Conservation (phyloP, 1,140 invertebrate species). For the Dendrolimus kikuchii region DNA sequence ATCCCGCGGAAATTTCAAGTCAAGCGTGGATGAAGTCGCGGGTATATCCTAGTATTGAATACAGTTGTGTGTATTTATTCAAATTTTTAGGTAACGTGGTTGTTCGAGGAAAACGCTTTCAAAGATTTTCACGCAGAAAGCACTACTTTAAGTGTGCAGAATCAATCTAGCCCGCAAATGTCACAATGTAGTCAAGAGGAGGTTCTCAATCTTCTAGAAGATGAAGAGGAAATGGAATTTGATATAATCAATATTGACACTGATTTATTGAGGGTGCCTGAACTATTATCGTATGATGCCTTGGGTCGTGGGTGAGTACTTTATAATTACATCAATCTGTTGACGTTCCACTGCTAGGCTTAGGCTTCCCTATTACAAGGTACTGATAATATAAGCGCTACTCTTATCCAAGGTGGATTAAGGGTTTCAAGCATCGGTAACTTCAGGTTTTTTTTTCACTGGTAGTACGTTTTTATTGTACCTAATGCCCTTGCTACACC, state of each 20-base stretch:
- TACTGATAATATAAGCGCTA: no score
- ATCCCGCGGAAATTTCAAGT: no score
- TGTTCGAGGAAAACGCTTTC: constrained; percentile 30
- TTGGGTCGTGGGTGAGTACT: constrained; percentile 14
- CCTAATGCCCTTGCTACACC: no score
- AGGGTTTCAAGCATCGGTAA: no score
- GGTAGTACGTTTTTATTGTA: no score
- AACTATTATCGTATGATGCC: constrained; percentile 17
- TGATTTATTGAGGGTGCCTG: constrained; percentile 37
- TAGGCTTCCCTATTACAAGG: no score
- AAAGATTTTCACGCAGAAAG: constrained; percentile 16
- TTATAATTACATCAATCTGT: neutral
- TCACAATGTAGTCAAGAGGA: constrained; percentile 21
- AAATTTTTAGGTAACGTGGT: constrained; percentile 30
- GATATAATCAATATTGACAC: constrained; percentile 60
- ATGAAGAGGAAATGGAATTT: constrained; percentile 51
- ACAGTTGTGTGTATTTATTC: no score
- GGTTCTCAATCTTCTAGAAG: constrained; percentile 35
- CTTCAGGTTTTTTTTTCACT: no score
- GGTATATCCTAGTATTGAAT: no score
- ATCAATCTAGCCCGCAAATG: neutral
- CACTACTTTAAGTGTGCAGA: neutral
- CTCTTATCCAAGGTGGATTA: no score
- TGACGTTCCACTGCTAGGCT: no score
- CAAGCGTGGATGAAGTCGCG: no score